These are phyloP conservation scores for Psittacula cyanocephala DNA, from an alignment of 2,113 vertebrate genomes.

Conservation along the genomic window DNA sequence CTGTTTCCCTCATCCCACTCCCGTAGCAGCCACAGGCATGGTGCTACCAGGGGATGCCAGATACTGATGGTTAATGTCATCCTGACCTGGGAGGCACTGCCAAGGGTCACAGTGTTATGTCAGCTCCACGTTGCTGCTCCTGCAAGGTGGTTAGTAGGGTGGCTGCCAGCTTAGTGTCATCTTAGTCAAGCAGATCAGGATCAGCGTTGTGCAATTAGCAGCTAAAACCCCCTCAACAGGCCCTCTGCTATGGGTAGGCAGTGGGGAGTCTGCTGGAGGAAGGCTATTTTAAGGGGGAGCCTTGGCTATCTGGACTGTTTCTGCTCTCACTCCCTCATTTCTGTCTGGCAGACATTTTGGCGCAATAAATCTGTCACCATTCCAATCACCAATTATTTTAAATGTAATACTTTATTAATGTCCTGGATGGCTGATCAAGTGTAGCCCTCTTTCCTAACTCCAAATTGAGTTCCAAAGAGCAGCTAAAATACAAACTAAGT, in stretches of 20 bases:
- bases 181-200: neutral
- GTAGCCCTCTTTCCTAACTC: neutral
- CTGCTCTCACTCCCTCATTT: constrained; percentile 31
- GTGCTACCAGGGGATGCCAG: fast-evolving
- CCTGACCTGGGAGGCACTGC: neutral
- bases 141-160: neutral
- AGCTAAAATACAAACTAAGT: neutral
- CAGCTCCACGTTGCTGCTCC: fast-evolving
- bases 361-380: constrained; percentile 52
- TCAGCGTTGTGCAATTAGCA: neutral
- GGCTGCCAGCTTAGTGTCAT: neutral
- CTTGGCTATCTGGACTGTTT: neutral
- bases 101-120: fast-evolving
- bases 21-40: fast-evolving
- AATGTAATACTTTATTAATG: constrained; percentile 15
- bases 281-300: neutral
- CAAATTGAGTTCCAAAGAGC: neutral
- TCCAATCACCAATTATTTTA: constrained; percentile 26
- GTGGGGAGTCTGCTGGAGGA: neutral
- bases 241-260: fast-evolving
- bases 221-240: neutral
- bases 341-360: constrained; percentile 60
- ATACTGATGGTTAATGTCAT: no score
- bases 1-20: neutral
- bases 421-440: neutral